These are phyloP conservation scores for Cavia porcellus DNA, from an alignment of 2,113 vertebrate species.

Conservation along the genomic window DNA sequence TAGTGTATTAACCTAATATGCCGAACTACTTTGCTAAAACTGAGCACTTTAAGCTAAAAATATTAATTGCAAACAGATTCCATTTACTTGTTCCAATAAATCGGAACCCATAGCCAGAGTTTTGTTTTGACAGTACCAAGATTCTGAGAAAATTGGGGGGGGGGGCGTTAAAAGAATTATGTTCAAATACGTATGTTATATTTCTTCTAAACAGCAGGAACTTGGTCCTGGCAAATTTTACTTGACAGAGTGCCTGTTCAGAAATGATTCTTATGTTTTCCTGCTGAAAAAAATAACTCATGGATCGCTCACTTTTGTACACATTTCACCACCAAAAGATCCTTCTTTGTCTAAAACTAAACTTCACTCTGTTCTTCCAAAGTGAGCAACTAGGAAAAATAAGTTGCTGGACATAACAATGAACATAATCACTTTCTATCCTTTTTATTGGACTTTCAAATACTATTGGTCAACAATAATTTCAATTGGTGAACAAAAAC, in stretches of 20 bases:
- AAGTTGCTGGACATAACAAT: background rate
- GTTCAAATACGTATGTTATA: background rate
- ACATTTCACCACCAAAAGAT: background rate
- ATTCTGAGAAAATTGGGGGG: background rate
- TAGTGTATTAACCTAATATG: background rate
- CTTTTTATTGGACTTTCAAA: background rate
- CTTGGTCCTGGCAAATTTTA: background rate
- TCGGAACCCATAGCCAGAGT: background rate
- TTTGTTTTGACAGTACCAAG: background rate
- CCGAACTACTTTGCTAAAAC: slow-evolving; percentile 25
- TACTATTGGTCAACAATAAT: background rate
- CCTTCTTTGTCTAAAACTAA: slow-evolving; percentile 4
- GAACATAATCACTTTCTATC: background rate
- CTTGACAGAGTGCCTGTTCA: background rate
- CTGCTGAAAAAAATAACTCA: background rate
- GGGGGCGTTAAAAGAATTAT: background rate
- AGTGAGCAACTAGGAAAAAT: background rate
- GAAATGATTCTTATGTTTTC: background rate
- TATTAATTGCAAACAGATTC: slow-evolving; percentile 24
- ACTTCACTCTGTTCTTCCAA: background rate
- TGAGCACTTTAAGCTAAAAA: slow-evolving; percentile 12
- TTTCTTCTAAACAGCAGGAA: background rate
- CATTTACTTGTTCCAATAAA: background rate
- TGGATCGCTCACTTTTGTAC: background rate
- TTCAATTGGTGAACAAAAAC: background rate